These are phyloP conservation scores for Acleris emargana DNA, from an alignment of 2,888 invertebrate genomes.

Conservation along the genomic window DNA sequence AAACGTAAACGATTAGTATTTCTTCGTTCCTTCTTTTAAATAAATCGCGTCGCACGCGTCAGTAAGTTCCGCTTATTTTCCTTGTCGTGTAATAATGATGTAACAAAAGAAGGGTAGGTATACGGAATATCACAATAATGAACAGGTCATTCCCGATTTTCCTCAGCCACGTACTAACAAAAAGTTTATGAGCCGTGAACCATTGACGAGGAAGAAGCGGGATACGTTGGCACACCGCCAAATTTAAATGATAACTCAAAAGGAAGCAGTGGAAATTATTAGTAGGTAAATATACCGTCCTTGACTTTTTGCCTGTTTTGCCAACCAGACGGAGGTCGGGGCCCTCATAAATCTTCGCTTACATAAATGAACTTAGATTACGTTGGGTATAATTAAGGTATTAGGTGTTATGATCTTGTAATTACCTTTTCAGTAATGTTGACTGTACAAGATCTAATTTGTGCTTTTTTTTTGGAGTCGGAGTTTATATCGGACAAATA, in stretches of 20 bases:
- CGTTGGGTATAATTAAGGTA: constrained; percentile 23
- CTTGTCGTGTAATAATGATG: not conserved
- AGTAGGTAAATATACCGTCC: constrained; percentile 36
- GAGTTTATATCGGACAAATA: too few species aligned
- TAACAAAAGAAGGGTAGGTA: constrained; percentile 12
- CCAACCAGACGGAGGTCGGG: constrained; percentile 28
- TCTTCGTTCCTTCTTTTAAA: too few species aligned
- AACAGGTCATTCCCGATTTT: constrained; percentile 33
- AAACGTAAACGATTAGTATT: too few species aligned
- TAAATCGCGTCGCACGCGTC: too few species aligned
- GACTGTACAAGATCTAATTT: too few species aligned
- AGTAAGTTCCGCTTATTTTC: not conserved
- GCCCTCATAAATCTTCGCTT: constrained; percentile 28
- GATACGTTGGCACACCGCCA: constrained; percentile 44
- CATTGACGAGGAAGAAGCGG: constrained; percentile 42
- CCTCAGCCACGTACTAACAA: constrained; percentile 38
- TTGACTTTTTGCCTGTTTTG: constrained; percentile 39
- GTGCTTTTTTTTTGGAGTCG: too few species aligned
- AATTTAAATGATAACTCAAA: constrained; percentile 44
- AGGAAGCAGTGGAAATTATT: constrained; percentile 45
- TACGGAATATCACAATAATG: constrained; percentile 24
- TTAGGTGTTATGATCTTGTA: constrained; percentile 22
- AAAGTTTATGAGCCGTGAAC: constrained; percentile 47
- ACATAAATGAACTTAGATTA: constrained; percentile 32
- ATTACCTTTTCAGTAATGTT: constrained; percentile 22